Base-by-base conservation (phyloP, 2,797 vertebrate species). In the Microcaecilia unicolor region DNA sequence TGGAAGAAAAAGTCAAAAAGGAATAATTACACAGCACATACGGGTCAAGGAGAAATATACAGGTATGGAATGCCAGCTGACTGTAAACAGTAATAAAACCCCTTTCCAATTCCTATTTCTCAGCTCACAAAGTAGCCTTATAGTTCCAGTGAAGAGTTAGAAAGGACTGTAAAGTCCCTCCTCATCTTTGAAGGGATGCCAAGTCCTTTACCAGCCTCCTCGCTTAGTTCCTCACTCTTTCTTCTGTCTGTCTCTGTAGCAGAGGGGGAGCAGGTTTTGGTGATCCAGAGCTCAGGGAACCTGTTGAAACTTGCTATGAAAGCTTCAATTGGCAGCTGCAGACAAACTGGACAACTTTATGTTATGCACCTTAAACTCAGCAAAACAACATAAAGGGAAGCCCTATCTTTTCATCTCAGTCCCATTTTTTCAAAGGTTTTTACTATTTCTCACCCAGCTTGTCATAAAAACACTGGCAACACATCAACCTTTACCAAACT, bases 401-500 rank as follows among this genome's bases (percentile, higher is more conserved):
- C n/a, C 38, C 29, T 73, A 69, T 76, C 49, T 64, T 50, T 31
- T 76, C 68, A 70, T 64, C 61, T 78, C 74, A 67, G 72, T 81
- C 60, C 54, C 51, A 72, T 77, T 79, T 81, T 41, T 37, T 73
- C 42, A 57, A 50, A 62, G 53, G n/a, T 77, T 79, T n/a, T 70
- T 74, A 47, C 48, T 72, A 55, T 34, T 72, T 72, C 54, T 52
- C n/a, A 63, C 67, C 44, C 51, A 62, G 62, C 41, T 55, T 69
- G 57, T 58, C 60, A 41, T 61, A 49, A 58, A 50, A 66, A 58
- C 18, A 33, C 4, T n/a, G 51, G 41, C 38, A 44, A 26, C 33
- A 14, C 36, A 48, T 42, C 31, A 43, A 11, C 23, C 11, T 3
- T 10, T 10, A 7, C 31, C 31, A n/a, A n/a, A n/a, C n/a, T n/a